Conservation (phyloP, 2,113 vertebrate species). For the Lichenostomus cassidix region DNA sequence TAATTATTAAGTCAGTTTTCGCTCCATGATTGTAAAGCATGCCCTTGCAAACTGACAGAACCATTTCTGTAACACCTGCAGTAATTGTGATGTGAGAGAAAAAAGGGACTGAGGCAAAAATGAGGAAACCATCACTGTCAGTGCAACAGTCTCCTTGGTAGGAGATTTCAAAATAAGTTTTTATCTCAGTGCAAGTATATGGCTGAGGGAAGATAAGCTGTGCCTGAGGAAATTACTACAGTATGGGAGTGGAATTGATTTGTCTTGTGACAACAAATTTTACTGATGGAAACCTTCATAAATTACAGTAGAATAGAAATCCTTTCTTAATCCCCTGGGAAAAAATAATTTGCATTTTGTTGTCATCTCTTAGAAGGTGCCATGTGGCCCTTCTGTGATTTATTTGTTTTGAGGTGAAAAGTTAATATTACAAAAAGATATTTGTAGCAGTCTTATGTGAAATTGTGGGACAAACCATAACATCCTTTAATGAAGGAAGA, state of each 20-base stretch:
- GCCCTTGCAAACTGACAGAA: not conserved
- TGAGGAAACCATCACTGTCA: not conserved
- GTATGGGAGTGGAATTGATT: conserved; percentile 27
- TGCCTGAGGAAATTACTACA: not conserved
- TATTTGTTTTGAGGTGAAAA: not conserved
- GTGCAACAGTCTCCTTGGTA: not conserved
- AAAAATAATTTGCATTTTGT: conserved; percentile 19
- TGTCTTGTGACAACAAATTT: not conserved
- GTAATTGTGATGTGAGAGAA: not conserved
- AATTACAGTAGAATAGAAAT: not conserved
- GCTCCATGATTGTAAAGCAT: not conserved
- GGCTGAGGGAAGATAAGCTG: not conserved
- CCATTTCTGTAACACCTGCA: not conserved
- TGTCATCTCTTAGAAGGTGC: not conserved
- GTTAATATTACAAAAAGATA: not conserved
- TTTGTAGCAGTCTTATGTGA: conserved; percentile 2
- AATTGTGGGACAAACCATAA: not conserved
- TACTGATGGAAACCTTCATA: not conserved
- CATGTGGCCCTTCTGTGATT: not conserved
- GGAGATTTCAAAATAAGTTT: not conserved
- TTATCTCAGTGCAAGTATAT: not conserved
- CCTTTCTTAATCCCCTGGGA: not conserved
- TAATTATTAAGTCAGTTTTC: not conserved
- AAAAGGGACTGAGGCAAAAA: not conserved
- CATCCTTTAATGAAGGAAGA: not conserved